Conservation (phyloP, 1,140 invertebrate genomes). For the Trypoxylus dichotomus region DNA sequence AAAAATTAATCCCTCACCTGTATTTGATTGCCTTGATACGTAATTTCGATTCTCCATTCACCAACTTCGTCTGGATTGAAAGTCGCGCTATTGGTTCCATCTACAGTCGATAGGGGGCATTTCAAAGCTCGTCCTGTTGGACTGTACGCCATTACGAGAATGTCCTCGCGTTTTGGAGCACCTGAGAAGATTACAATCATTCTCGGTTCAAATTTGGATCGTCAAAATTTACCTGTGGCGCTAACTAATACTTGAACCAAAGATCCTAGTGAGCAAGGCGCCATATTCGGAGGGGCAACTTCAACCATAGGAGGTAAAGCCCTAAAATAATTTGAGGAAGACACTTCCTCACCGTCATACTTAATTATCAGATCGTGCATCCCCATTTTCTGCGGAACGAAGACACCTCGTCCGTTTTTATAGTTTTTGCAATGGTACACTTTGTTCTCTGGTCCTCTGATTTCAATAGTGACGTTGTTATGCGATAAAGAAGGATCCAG, state of each 20-base stretch:
- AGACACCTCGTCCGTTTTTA: conserved; percentile 76
- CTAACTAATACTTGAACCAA: conserved; percentile 95
- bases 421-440: conserved; percentile 75
- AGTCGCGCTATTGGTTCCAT: conserved; percentile 86
- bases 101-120: conserved; percentile 75
- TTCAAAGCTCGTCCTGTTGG: conserved; percentile 77
- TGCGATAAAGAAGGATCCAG: conserved; percentile 76
- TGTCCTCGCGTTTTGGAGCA: conserved; percentile 78
- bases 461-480: conserved; percentile 77
- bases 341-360: conserved; percentile 61
- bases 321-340: conserved; percentile 75
- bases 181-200: conserved; percentile 59
- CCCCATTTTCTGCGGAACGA: conserved; percentile 86
- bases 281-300: conserved; percentile 88
- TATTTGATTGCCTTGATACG: conserved; percentile 94
- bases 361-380: conserved; percentile 81
- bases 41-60: conserved; percentile 94
- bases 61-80: conserved; percentile 97
- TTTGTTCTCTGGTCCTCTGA: conserved; percentile 57
- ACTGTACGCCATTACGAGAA: conserved; percentile 85
- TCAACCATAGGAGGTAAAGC: conserved; percentile 82
- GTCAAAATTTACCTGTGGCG: conserved; percentile 66
- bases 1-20: conserved; percentile 55
- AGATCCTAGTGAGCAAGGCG: conserved; percentile 90
- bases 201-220: too few relatives aligned